Base-by-base conservation (phyloP, 2,888 invertebrate species). In the Trachelus troglodyta region DNA sequence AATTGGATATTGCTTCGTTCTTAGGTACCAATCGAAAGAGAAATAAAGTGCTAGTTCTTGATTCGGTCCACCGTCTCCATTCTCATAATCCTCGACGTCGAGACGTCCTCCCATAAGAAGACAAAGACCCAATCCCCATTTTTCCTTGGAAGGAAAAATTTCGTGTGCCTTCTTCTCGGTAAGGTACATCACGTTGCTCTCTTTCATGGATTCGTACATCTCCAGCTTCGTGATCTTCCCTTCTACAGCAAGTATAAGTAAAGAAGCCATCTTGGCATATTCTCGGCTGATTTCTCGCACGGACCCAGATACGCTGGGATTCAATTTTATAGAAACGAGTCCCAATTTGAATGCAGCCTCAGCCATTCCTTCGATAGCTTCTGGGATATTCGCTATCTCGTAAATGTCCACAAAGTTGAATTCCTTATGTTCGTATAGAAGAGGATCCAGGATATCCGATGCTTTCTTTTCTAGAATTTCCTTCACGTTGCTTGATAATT, bases 41-140 rank as follows among this genome's bases (percentile, higher is more conserved):
- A 89, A 89, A 73, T 86, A 87, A n/a, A 95, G 88, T 1, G 93
- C 94, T 86, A 95, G 91, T 89, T 95, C 95, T 87, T 95, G 95
- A 91, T 94, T 95, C 15, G 95, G 92, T 1, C 95, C 95, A 35
- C 95, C 95, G 76, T 87, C 88, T 1, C 94, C 94, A 12, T 80
- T 81, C 0, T 92, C 93, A 68, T 78, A 88, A 31, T 94, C 92
- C 37, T 89, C 89, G 4, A 95, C 94, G 0, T 93, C 93, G 0
- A 95, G 93, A 88, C 95, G 95, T 6, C 95, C 95, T 0, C 95
- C 95, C 79, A 93, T 90, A 31, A 95, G 85, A 4, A 94, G 84
- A 82, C 93, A 94, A 69, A 94, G 74, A 11, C 88, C 87, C n/a
- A 86, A 77, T 23, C 84, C 85, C 88, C 88, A 89, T 74, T 84